Percentiles rank a stretch among this genome's conserved stretches.
phyloP scores from a whole-genome alignment of 1,140 invertebrate species.

The Centruroides sculpturatus region DNA sequence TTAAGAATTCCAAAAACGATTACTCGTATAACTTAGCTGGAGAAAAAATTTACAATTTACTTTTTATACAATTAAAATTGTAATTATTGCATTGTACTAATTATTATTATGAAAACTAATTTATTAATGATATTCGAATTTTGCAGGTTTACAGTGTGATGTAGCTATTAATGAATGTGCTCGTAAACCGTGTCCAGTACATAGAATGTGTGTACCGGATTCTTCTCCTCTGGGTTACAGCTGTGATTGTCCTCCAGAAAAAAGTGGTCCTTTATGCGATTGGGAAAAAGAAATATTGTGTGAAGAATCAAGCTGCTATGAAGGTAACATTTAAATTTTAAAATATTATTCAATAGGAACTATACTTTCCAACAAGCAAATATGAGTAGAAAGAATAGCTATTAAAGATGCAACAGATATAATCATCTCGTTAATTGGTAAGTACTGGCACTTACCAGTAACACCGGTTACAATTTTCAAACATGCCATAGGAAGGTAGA shows the following conservation, averaged over 20 bases:
- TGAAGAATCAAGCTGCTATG: slow-evolving; percentile 9
- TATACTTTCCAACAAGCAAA: too few species aligned
- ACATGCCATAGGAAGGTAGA: too few species aligned
- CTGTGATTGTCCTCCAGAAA: slow-evolving; percentile 61
- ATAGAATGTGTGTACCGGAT: slow-evolving; percentile 59
- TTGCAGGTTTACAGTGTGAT: slow-evolving; percentile 26
- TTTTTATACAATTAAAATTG: too few species aligned
- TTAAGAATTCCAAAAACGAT: too few species aligned
- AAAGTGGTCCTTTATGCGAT: slow-evolving; percentile 45
- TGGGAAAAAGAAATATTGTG: slow-evolving; percentile 12
- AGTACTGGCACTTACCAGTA: too few species aligned
- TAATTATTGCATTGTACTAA: too few species aligned
- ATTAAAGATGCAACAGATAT: too few species aligned
- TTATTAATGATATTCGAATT: background rate
- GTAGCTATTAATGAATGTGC: slow-evolving; percentile 60
- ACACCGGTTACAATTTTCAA: too few species aligned
- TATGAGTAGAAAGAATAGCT: too few species aligned
- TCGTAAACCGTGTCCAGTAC: slow-evolving; percentile 46
- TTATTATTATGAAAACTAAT: background rate
- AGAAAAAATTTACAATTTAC: too few species aligned
- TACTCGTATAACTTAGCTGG: too few species aligned
- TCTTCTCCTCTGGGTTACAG: slow-evolving; percentile 50
- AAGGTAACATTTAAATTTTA: slow-evolving; percentile 4
- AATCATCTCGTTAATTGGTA: too few species aligned
- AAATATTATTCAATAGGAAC: background rate